These are phyloP conservation scores for Tinamus major DNA, from an alignment of 2,797 vertebrate species.

Conservation along the genomic window DNA sequence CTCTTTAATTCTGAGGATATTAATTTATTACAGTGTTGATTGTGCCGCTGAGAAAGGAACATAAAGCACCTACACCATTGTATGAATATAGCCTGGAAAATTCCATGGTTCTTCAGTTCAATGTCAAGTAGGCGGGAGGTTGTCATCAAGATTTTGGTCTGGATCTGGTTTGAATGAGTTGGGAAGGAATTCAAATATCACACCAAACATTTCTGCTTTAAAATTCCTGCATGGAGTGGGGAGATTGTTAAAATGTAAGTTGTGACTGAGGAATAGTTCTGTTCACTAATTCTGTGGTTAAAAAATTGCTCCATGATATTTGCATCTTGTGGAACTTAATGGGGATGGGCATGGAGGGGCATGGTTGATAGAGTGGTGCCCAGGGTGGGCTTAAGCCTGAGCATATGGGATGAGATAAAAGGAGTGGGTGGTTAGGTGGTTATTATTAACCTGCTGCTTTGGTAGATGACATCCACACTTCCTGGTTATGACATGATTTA, in stretches of 20 bases:
- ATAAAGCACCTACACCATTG: fast-evolving
- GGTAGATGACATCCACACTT: not conserved
- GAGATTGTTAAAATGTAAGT: not conserved
- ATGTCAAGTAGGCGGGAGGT: not conserved
- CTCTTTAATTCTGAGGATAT: not conserved
- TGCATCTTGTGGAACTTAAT: not conserved
- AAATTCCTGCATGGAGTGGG: not conserved
- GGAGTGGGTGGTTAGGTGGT: not conserved
- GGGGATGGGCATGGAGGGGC: not conserved
- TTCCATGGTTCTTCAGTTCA: not conserved
- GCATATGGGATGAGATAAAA: not conserved
- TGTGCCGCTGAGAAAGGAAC: not conserved
- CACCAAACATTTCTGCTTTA: not conserved
- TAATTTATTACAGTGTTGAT: not conserved
- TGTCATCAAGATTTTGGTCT: not conserved
- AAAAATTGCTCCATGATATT: not conserved
- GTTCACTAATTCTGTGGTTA: not conserved
- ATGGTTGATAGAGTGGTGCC: not conserved
- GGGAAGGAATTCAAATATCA: not conserved
- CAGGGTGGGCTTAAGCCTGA: not conserved
- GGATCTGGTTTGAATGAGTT: not conserved
- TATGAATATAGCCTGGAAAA: not conserved
- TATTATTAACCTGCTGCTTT: not conserved
- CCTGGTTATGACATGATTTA: not conserved
- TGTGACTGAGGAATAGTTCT: not conserved